phyloP scores from a whole-genome alignment of 2,113 vertebrate genomes.

The Struthidea cinerea region DNA sequence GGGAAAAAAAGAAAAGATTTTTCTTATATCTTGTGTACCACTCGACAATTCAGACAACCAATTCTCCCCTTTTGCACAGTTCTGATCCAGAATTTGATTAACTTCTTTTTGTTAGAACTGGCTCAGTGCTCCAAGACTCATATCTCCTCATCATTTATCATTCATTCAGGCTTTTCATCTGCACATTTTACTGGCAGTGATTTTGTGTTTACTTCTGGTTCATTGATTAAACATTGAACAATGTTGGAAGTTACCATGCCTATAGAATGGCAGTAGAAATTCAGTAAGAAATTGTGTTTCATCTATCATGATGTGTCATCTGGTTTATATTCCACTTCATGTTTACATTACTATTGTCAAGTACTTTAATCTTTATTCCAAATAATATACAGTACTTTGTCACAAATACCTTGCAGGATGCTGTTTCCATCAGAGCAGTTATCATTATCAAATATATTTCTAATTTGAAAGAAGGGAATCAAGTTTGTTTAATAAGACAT shows the following conservation, averaged over 20 bases:
- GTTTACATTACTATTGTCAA: neutral
- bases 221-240: neutral
- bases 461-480: neutral
- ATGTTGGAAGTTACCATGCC: neutral
- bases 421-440: neutral
- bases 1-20: neutral
- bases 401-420: neutral
- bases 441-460: neutral
- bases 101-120: neutral
- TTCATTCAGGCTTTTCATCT: neutral
- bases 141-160: neutral
- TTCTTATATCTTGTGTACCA: neutral
- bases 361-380: neutral
- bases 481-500: neutral
- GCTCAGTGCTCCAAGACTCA: neutral
- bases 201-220: neutral
- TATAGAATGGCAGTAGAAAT: neutral
- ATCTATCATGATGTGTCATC: neutral
- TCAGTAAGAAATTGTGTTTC: neutral
- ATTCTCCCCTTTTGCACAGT: neutral
- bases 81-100: neutral
- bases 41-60: neutral
- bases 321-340: neutral
- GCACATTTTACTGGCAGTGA: neutral
- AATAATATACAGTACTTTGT: neutral